Percentiles rank a stretch among this genome's conserved stretches.
Evolutionary conservation across 1,140 invertebrate species (phyloP).

Genomic region (Bemisia tabaci): DNA sequence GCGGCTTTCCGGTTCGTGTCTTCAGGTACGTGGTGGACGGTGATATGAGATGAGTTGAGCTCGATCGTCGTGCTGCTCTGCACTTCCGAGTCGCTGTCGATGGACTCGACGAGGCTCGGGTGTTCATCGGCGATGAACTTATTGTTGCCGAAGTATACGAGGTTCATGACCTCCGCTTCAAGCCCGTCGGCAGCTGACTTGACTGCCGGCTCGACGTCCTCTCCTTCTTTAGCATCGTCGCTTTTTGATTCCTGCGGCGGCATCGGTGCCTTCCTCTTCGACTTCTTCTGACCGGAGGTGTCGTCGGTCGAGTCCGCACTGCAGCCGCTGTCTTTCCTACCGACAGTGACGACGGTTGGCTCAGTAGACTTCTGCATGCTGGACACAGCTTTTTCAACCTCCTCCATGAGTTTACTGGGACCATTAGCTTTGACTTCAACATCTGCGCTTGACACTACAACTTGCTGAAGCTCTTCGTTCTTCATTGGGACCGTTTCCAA

Average conservation of each 20-base stretch:
- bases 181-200: slow-evolving; percentile 10
- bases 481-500: background rate
- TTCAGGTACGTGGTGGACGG: slow-evolving; percentile 48
- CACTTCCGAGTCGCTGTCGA: slow-evolving; percentile 36
- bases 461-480: background rate
- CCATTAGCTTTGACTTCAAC: background rate
- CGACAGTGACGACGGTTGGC: slow-evolving; percentile 6
- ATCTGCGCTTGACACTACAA: background rate
- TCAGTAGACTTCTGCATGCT: background rate
- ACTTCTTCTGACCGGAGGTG: slow-evolving; percentile 38
- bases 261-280: slow-evolving; percentile 56
- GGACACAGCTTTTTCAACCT: background rate
- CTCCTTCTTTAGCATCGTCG: slow-evolving; percentile 10
- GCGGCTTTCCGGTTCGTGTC: slow-evolving; percentile 60
- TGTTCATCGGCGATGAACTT: slow-evolving; percentile 7
- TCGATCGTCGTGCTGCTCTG: slow-evolving; percentile 41
- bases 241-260: slow-evolving; percentile 38
- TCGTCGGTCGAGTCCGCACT: slow-evolving; percentile 23
- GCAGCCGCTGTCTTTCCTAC: slow-evolving; percentile 3
- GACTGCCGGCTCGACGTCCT: background rate
- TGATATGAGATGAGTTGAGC: slow-evolving; percentile 55
- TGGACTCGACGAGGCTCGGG: slow-evolving; percentile 8
- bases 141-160: slow-evolving; percentile 2
- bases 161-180: slow-evolving; percentile 1
- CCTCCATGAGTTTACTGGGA: background rate